A percentile compares a stretch with the other conserved stretches of the same genome.
These are phyloP conservation scores for Aeoliscus strigatus DNA, from an alignment of 2,797 vertebrate genomes.

Conservation along the genomic window DNA sequence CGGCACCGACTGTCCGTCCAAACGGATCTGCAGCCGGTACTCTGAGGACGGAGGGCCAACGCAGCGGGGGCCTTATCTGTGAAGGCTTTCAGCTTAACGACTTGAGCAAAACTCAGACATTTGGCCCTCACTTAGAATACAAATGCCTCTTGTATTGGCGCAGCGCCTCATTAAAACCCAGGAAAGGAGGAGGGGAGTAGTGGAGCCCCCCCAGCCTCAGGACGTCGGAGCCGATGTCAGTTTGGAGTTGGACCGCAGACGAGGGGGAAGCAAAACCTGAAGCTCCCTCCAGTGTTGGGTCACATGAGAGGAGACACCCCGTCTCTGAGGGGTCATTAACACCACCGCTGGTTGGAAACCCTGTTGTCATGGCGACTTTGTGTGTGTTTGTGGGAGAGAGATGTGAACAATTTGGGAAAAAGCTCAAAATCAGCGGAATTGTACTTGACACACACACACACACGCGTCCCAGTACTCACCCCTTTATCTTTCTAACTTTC, in stretches of 20 bases:
- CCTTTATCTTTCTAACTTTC: constrained; percentile 15
- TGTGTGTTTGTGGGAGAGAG: constrained; percentile 10
- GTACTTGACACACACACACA: constrained; percentile 39
- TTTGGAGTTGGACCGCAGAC: constrained; percentile 28
- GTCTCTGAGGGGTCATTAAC: constrained; percentile 56
- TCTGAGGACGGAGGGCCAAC: constrained; percentile 7
- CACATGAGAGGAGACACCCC: constrained; percentile 28
- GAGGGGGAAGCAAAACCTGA: not conserved
- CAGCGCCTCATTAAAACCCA: constrained; percentile 59
- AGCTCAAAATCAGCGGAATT: constrained; percentile 34
- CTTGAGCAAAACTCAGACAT: constrained; percentile 35
- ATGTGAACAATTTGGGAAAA: constrained; percentile 46
- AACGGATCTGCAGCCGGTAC: too few relatives aligned
- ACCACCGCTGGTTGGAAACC: constrained; percentile 54
- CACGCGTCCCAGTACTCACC: not conserved
- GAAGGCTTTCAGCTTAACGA: constrained; percentile 55
- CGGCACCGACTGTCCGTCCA: constrained; percentile 3
- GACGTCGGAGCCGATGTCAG: too few relatives aligned
- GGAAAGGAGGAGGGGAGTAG: constrained; percentile 39
- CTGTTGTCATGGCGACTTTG: constrained; percentile 52
- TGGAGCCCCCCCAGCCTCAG: constrained; percentile 51
- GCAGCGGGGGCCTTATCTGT: constrained; percentile 20
- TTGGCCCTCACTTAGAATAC: constrained; percentile 35
- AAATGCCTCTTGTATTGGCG: constrained; percentile 48
- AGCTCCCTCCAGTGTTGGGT: constrained; percentile 7